These are phyloP conservation scores for Abrostola triplasia DNA, from an alignment of 2,888 invertebrate genomes.

Conservation along the genomic window DNA sequence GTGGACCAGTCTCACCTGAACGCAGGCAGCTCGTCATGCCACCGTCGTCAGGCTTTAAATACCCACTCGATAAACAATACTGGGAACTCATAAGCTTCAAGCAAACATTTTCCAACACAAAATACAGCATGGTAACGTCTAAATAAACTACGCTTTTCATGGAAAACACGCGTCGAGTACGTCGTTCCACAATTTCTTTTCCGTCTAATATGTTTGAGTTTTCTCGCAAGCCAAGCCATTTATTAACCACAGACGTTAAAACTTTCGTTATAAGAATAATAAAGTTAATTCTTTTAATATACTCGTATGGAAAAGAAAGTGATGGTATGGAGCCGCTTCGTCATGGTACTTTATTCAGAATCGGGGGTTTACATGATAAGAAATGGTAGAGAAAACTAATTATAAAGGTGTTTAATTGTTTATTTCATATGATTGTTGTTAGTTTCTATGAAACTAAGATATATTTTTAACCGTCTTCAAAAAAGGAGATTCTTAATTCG, in stretches of 20 bases:
- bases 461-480: too few species aligned
- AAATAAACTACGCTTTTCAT: neutral
- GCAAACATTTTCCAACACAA: neutral
- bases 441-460: too few species aligned
- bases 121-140: neutral
- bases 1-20: too few species aligned
- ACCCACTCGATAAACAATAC: too few species aligned
- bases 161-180: neutral
- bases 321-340: conserved; percentile 10
- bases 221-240: conserved; percentile 20
- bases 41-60: too few species aligned
- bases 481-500: too few species aligned
- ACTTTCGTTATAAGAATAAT: conserved; percentile 19
- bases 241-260: conserved; percentile 11
- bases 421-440: neutral
- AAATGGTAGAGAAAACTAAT: too few species aligned
- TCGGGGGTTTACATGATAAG: conserved; percentile 33
- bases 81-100: neutral
- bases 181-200: conserved; percentile 19
- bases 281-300: conserved; percentile 17
- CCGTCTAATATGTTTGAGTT: conserved; percentile 21
- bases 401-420: neutral
- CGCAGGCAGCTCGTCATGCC: too few species aligned
- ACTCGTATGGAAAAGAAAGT: conserved; percentile 21
- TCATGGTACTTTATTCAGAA: conserved; percentile 43